Percentiles rank a stretch among this genome's conserved stretches.
These are phyloP conservation scores for Nothura maculosa DNA, from an alignment of 2,797 vertebrate genomes.

Conservation along the genomic window DNA sequence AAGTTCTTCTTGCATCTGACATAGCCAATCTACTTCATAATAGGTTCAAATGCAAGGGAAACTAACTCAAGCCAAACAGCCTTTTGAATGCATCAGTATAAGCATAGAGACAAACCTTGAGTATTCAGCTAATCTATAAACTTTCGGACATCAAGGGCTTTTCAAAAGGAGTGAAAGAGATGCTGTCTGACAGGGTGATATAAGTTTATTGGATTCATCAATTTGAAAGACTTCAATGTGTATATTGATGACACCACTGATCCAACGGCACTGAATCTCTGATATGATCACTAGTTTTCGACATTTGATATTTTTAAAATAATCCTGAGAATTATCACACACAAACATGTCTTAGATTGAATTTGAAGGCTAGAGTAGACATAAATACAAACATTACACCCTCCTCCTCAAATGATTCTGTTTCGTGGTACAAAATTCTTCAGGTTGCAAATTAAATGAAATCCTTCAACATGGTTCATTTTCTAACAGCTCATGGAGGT, in stretches of 20 bases:
- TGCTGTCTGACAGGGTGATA: background rate
- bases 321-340: background rate
- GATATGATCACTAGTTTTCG: background rate
- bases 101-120: background rate
- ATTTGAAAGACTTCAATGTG: background rate
- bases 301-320: background rate
- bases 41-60: background rate
- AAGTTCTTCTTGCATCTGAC: background rate
- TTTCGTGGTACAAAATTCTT: background rate
- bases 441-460: background rate
- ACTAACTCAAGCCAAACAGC: background rate
- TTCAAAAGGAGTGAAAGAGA: background rate
- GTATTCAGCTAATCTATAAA: background rate
- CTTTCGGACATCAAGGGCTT: background rate
- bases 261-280: background rate
- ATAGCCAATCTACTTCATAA: background rate
- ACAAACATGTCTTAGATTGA: background rate
- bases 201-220: background rate
- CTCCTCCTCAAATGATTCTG: background rate
- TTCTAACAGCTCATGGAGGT: background rate
- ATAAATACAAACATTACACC: background rate
- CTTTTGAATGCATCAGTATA: background rate
- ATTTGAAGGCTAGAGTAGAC: background rate
- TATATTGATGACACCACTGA: background rate
- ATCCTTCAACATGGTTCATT: background rate